Evolutionary conservation across 2,113 vertebrate genomes (phyloP), one percentile per base, ranked within the genome.

Genomic region (Neofelis nebulosa): DNA sequence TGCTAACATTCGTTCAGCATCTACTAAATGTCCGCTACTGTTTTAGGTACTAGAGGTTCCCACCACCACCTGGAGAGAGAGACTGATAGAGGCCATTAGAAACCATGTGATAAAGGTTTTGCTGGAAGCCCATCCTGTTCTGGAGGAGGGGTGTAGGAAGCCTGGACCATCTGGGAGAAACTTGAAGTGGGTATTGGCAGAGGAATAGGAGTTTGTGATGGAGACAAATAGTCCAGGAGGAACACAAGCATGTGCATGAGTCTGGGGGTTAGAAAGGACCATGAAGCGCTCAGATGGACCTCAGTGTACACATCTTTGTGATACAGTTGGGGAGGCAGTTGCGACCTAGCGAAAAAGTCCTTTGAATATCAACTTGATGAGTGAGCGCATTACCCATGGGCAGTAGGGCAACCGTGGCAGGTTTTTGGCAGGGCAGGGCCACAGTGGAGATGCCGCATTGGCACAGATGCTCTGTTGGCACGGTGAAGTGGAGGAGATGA

Each of bases 271-370:
- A 31, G 50, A n/a, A 38, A 71, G 41, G 76, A 52, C 18, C 10
- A 1, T 25, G 38, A 73, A 0, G 38, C 18, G 9, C 38, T 48
- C 11, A 27, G 21, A 14, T 21, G 36, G 68, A 82, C 23, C 88
- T 80, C 36, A 3, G 25, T n/a, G 12, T 11, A 8, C 19, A 14
- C 0, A 1, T 15, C 45, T 36, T n/a, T 4, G 4, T 41, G 69
- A 18, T 6, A 23, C 48, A 50, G 1, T 14, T 11, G 33, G 83
- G 36, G 61, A 86, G 65, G 71, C 65, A 4, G 23, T 55, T 7
- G 29, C n/a, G n/a, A 21, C 41, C 69, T 69, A 33, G 12, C 36
- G 0, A 0, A 55, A 61, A 61, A 81, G 45, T 3, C 16, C 4
- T 71, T 38, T 14, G 14, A 25, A 0, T 27, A 8, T 89, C 3